These are phyloP conservation scores for Invenusta paracnida DNA, from an alignment of 2,888 invertebrate species.

Conservation along the genomic window DNA sequence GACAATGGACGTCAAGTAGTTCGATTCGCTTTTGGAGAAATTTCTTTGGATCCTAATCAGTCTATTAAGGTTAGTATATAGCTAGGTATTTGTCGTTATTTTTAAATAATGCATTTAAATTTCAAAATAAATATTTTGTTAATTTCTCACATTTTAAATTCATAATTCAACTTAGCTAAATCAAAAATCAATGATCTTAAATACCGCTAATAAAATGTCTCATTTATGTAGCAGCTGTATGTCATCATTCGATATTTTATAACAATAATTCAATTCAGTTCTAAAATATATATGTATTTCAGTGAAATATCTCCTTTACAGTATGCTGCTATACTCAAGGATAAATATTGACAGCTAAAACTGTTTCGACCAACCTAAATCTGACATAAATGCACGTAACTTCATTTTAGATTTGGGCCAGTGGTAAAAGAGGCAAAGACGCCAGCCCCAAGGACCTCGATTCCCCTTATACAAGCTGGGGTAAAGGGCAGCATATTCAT, in stretches of 20 bases:
- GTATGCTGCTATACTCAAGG: too few relatives aligned
- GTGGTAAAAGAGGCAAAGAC: constrained; percentile 38
- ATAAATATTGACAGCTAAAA: too few relatives aligned
- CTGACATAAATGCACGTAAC: too few relatives aligned
- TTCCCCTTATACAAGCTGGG: constrained; percentile 32
- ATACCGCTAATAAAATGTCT: too few relatives aligned
- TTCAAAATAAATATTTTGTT: not conserved
- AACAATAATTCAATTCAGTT: too few relatives aligned
- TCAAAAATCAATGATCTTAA: too few relatives aligned
- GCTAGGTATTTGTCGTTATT: not conserved
- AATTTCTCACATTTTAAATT: not conserved
- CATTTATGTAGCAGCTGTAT: too few relatives aligned
- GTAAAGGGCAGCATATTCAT: constrained; percentile 29
- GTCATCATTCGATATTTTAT: too few relatives aligned
- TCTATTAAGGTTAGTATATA: constrained; percentile 8
- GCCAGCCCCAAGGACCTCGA: constrained; percentile 37
- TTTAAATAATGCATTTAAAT: not conserved
- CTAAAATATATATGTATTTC: too few relatives aligned
- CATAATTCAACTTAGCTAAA: too few relatives aligned
- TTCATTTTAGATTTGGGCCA: constrained; percentile 37
- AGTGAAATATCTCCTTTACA: too few relatives aligned
- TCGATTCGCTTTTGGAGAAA: constrained; percentile 36
- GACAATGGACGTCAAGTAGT: constrained; percentile 33
- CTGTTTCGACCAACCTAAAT: too few relatives aligned
- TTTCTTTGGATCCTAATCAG: not conserved